These are phyloP conservation scores for Tenodera sinensis DNA, from an alignment of 2,888 invertebrate species.

Conservation along the genomic window DNA sequence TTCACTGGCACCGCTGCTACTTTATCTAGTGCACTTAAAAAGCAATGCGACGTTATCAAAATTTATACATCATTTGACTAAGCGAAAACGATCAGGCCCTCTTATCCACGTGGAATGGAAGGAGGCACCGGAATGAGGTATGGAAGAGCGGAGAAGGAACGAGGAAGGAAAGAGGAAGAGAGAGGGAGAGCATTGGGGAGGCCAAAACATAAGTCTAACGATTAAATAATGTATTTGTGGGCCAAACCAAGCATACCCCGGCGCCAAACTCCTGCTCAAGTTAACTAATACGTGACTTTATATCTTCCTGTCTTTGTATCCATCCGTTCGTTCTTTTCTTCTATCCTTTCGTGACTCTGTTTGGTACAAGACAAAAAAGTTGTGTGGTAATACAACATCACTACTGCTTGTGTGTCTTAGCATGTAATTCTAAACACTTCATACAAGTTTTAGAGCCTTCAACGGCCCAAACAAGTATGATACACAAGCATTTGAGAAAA, in stretches of 20 bases:
- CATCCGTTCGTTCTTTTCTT: background rate
- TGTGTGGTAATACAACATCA: too few relatives aligned
- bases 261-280: background rate
- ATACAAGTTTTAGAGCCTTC: too few relatives aligned
- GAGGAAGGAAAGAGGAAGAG: background rate
- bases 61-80: constrained; percentile 37
- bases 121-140: background rate
- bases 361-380: too few relatives aligned
- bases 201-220: constrained; percentile 35
- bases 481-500: too few relatives aligned
- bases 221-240: constrained; percentile 33
- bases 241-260: background rate
- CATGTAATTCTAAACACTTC: too few relatives aligned
- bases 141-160: background rate
- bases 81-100: constrained; percentile 34
- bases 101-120: background rate
- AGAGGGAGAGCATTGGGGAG: background rate
- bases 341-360: background rate
- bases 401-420: too few relatives aligned
- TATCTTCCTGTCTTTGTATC: background rate
- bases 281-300: background rate
- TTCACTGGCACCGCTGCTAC: background rate
- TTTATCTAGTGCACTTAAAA: constrained; percentile 31
- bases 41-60: constrained; percentile 35
- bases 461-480: too few relatives aligned